Conservation (phyloP, 2,888 invertebrate species). For the Mechanitis mazaeus region DNA sequence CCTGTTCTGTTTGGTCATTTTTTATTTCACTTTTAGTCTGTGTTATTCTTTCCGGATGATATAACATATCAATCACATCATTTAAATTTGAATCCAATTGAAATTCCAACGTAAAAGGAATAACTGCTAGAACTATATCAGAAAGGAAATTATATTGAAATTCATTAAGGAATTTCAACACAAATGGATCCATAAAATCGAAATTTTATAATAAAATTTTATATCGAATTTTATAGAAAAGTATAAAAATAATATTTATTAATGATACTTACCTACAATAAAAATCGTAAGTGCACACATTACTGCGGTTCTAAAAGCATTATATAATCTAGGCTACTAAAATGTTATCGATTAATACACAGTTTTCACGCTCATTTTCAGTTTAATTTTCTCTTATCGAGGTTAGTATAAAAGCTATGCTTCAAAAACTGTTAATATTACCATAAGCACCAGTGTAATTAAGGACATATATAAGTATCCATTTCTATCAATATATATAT, state of each 20-base stretch:
- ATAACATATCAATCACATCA: neutral
- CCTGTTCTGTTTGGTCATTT: neutral
- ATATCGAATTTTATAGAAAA: no score
- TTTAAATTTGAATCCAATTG: neutral
- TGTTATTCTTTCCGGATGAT: neutral
- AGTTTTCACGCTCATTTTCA: constrained; percentile 57
- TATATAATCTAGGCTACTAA: constrained; percentile 10
- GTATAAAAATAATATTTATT: no score
- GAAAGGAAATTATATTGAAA: no score
- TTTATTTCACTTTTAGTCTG: neutral
- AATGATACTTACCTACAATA: constrained; percentile 28
- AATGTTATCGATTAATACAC: constrained; percentile 30
- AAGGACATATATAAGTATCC: neutral
- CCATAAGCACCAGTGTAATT: constrained; percentile 2
- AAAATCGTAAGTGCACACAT: constrained; percentile 38
- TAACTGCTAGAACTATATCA: neutral
- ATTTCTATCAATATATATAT: no score
- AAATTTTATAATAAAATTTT: no score
- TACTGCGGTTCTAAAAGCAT: constrained; percentile 26
- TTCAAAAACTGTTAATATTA: constrained; percentile 5
- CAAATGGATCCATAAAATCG: no score
- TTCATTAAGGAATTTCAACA: no score
- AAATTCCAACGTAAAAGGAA: neutral
- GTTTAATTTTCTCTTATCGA: constrained; percentile 61
- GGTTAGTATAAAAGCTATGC: constrained; percentile 18